phyloP scores from a whole-genome alignment of 1,140 invertebrate species.

The Centruroides vittatus region DNA sequence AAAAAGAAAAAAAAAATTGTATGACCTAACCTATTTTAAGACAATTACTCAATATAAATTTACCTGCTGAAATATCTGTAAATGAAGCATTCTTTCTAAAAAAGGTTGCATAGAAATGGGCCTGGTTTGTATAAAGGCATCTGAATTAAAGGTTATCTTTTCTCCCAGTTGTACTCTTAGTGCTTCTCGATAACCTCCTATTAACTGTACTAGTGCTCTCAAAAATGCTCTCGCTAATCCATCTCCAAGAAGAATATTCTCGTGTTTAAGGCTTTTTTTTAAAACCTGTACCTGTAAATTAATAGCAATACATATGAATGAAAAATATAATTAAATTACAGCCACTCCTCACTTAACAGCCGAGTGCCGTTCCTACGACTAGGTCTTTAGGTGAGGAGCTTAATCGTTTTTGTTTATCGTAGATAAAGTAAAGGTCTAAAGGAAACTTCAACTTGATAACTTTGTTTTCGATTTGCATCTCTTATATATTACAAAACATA shows the following conservation, averaged over 20 bases:
- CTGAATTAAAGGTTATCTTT: constrained; percentile 66
- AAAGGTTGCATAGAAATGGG: constrained; percentile 69
- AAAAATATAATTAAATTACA: no score
- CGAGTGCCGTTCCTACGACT: no score
- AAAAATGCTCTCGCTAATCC: constrained; percentile 81
- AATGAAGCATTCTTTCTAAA: constrained; percentile 71
- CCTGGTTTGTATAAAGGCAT: constrained; percentile 69
- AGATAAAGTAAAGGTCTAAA: no score
- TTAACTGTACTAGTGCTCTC: constrained; percentile 64
- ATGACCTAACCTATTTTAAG: not conserved
- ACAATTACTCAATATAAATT: not conserved
- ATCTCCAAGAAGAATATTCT: constrained; percentile 58
- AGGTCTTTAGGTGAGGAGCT: no score
- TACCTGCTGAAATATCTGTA: constrained; percentile 79
- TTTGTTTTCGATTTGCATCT: no score
- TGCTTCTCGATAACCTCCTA: constrained; percentile 85
- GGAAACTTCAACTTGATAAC: no score
- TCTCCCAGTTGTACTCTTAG: constrained; percentile 36
- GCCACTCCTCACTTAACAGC: no score
- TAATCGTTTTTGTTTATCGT: no score
- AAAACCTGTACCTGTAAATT: constrained; percentile 26
- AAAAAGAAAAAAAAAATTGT: not conserved
- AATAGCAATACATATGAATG: no score
- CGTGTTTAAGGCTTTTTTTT: constrained; percentile 29
- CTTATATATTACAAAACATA: no score